A percentile compares a stretch with the other conserved stretches of the same genome.
Evolutionary conservation across 37 sponge, comb jelly and placozoan genomes (phyloP).

Genomic region (Haliclona indistincta): DNA sequence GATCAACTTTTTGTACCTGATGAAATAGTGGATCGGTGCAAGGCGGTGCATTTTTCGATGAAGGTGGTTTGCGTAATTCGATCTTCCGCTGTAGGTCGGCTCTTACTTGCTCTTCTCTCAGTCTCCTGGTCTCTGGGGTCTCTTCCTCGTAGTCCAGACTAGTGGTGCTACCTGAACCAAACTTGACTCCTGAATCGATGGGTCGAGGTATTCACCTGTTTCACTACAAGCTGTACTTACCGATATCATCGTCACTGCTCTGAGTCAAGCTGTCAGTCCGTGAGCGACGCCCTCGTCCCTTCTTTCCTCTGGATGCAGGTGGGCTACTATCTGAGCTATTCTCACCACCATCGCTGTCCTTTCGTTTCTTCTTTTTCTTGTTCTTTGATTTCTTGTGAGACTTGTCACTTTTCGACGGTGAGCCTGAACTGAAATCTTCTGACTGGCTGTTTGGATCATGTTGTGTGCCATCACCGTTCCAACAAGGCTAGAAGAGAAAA

Average conservation of each 20-base stretch:
- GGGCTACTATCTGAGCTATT: background rate
- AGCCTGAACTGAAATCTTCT: background rate
- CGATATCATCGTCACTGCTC: conserved; percentile 51
- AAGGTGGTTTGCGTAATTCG: conserved; percentile 53
- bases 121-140: background rate
- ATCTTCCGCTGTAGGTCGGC: conserved; percentile 26
- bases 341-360: background rate
- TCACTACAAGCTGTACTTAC: no score
- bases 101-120: conserved; percentile 9
- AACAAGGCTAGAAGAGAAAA: no score
- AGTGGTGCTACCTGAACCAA: no score
- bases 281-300: background rate
- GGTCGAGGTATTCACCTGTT: no score
- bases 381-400: background rate
- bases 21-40: conserved; percentile 56
- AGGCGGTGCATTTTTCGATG: conserved; percentile 48
- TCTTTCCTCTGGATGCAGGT: background rate
- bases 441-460: background rate
- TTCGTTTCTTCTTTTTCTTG: background rate
- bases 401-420: background rate
- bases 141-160: background rate
- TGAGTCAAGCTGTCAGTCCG: conserved; percentile 46
- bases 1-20: no score
- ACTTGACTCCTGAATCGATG: no score
- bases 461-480: no score